Base-by-base conservation (phyloP, 2,888 invertebrate genomes). In the Chaitophorus viminalis region DNA sequence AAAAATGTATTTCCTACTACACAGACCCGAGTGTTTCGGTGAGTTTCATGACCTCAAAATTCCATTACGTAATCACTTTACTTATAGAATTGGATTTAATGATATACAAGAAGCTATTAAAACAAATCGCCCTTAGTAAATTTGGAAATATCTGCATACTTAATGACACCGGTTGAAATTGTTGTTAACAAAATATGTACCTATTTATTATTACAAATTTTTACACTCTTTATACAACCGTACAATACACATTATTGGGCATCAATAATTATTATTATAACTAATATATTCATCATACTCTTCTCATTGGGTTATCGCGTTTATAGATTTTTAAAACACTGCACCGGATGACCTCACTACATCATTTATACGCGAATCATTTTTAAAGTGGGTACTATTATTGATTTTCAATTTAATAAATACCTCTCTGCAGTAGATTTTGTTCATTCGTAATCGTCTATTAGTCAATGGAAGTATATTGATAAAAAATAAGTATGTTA, bases 361-460 rank as follows among this genome's bases (percentile, higher is more conserved):
- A n/a, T 65, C n/a, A n/a, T 25, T 65, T 36, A 39, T 81, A 65
- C n/a, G 60, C 39, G 65, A 29, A 39, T 4, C 36, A 79, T 79
- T 60, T 36, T 60, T n/a, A 60, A 17, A 29, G 31, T 17, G 29
- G 29, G 25, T 29, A 68, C 5, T 65, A 39, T 81, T 81, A 81
- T 81, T 68, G 65, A 81, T 81, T 81, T 65, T 81, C 17, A n/a
- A 60, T 79, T 81, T n/a, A 68, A 39, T 81, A 81, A 81, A 81
- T 68, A 39, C n/a, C 79, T 81, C 17, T 29, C n/a, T n/a, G n/a
- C n/a, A 74, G 8, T 74, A 36, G 36, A 36, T 74, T 74, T 36
- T 70, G 14, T 70, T 29, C 14, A 5, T 70, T 70, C 29, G 8
- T 81, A 54, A 54, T 54, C 31, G 33, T 18, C 52, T 52, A 65